These are phyloP conservation scores for Drosophila mimetica DNA, from an alignment of 2,888 invertebrate genomes.

Conservation along the genomic window DNA sequence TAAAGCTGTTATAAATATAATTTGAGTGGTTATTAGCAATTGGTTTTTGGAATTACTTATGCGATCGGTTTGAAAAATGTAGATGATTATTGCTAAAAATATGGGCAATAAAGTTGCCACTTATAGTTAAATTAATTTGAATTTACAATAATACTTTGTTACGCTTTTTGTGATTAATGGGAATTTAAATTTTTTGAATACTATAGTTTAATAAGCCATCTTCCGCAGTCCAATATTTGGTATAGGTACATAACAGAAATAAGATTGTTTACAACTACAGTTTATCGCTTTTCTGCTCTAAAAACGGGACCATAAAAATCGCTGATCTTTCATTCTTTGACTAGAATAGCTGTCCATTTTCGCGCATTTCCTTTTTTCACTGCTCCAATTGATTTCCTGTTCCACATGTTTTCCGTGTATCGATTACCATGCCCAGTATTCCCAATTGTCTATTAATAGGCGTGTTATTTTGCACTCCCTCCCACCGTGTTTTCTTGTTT, in stretches of 20 bases:
- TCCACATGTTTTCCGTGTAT: constrained; percentile 37
- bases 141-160: neutral
- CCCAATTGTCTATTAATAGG: constrained; percentile 21
- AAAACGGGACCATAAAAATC: constrained; percentile 7
- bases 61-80: neutral
- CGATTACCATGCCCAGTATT: constrained; percentile 13
- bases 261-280: neutral
- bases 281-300: constrained; percentile 9
- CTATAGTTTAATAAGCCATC: too few relatives aligned
- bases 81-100: neutral
- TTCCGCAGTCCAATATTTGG: neutral
- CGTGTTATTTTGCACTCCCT: constrained; percentile 22
- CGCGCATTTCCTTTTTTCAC: constrained; percentile 9
- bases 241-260: neutral
- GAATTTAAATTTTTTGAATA: neutral
- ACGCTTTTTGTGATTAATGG: neutral
- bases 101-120: neutral
- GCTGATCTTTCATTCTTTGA: neutral
- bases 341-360: constrained; percentile 4
- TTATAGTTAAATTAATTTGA: neutral
- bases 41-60: neutral
- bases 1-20: neutral
- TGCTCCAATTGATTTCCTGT: constrained; percentile 32
- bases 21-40: constrained; percentile 1
- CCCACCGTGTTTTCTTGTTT: neutral